These are phyloP conservation scores for Eucidaris tribuloides DNA, from an alignment of 35 echinoderm and acorn worm species.

Conservation along the genomic window DNA sequence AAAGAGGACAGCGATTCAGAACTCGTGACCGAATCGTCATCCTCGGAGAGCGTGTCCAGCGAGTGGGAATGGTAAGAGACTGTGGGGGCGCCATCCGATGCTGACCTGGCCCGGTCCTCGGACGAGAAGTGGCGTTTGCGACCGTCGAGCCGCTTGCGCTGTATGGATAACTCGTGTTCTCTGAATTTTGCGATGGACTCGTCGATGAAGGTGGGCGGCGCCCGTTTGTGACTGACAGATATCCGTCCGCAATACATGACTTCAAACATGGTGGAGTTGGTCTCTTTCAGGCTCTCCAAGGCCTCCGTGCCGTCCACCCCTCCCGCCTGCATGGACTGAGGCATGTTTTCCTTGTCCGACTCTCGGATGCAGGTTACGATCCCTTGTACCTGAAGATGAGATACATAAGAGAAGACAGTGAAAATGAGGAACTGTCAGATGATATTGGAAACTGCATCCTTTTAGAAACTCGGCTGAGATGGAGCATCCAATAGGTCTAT, in stretches of 20 bases:
- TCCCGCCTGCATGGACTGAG: neutral
- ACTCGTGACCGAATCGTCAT: neutral
- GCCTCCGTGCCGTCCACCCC: conserved; percentile 33
- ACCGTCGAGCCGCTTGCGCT: conserved; percentile 22
- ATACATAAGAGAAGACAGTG: neutral
- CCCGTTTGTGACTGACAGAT: conserved; percentile 81
- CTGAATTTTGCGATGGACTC: conserved; percentile 91
- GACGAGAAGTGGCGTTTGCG: conserved; percentile 77
- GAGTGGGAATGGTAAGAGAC: neutral
- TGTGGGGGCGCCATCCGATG: neutral
- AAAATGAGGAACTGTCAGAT: neutral
- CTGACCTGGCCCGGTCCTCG: conserved; percentile 56
- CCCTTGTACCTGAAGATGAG: conserved; percentile 21
- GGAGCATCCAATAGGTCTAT: neutral
- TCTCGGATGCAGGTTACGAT: conserved; percentile 33
- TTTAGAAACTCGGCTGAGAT: neutral
- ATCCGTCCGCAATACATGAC: conserved; percentile 90
- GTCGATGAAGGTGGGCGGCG: conserved; percentile 89
- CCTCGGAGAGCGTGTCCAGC: neutral
- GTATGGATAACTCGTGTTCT: conserved; percentile 64
- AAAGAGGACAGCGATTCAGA: neutral
- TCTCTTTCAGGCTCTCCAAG: conserved; percentile 68
- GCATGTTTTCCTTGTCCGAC: conserved; percentile 48
- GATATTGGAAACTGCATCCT: neutral
- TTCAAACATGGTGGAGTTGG: conserved; percentile 87